Conservation (phyloP, 2,888 invertebrate species). For the Sinodicranocentrus sp. region DNA sequence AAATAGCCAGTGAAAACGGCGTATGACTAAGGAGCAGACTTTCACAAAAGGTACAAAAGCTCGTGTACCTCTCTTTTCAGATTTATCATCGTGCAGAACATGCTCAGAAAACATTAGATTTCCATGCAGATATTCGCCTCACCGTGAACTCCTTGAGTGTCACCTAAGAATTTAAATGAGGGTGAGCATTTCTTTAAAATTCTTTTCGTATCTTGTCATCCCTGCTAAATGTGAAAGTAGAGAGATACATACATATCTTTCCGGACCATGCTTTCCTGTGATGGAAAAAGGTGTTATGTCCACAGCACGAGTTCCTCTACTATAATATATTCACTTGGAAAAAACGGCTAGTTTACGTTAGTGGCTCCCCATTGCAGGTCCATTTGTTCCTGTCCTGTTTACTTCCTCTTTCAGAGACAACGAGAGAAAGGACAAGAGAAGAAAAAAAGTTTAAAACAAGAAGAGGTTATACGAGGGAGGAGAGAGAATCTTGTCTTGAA, state of each 20-base stretch:
- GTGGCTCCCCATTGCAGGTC: conserved; percentile 38
- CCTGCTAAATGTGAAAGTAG: conserved; percentile 6
- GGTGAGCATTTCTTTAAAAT: conserved; percentile 47
- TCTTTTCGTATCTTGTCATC: conserved; percentile 44
- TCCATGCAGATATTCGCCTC: conserved; percentile 53
- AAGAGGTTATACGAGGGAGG: too few species aligned
- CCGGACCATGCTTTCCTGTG: neutral
- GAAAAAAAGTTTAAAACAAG: conserved; percentile 47
- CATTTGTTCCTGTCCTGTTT: conserved; percentile 50
- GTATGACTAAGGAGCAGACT: neutral
- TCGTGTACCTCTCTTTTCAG: conserved; percentile 17
- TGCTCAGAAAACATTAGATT: conserved; percentile 50
- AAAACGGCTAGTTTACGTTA: too few species aligned
- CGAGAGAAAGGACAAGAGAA: conserved; percentile 28
- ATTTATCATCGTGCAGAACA: conserved; percentile 59
- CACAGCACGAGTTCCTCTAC: too few species aligned
- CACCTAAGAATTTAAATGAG: conserved; percentile 66
- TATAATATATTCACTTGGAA: too few species aligned
- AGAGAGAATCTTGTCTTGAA: conserved; percentile 44
- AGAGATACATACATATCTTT: conserved; percentile 4
- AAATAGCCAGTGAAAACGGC: conserved; percentile 1
- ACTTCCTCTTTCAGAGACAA: neutral
- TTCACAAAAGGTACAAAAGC: neutral
- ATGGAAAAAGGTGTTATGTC: neutral
- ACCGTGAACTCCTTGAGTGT: conserved; percentile 47